Base-by-base conservation (phyloP, 2,797 vertebrate genomes). In the Yasuhikotakia modesta region DNA sequence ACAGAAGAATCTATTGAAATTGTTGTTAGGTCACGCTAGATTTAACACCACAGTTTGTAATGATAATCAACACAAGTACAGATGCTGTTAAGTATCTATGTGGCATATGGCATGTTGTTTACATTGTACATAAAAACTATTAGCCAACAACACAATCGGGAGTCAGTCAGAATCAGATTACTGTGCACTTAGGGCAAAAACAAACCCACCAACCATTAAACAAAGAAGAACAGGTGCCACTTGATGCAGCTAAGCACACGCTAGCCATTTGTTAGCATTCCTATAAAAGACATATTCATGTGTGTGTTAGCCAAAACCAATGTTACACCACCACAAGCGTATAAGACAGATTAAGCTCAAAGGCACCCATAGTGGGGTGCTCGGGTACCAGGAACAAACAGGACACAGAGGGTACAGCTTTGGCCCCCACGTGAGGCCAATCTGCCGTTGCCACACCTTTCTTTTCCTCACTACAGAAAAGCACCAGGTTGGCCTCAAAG, bases 151-250 rank as follows among this genome's bases (percentile, higher is more conserved):
- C 5, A 80, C 39, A 78, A 75, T 60, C 30, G 7, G 3, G 35
- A 73, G 78, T 21, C 19, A 55, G 57, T 60, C 10, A 60, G 35
- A 72, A 30, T 72, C 39, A 46, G 39, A 63, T 63, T 73, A 63
- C 39, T 19, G 21, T 69, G 65, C 19, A 48, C n/a, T 46, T 11
- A 21, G 3, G 43, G 2, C 60, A 50, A 63, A 1, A 4, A 46
- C 14, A 74, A n/a, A 5, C 3, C 67, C 64, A n/a, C 17, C 39
- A 6, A 55, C 83, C 78, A 83, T 84, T 83, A 80, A 39, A 50
- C 77, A 82, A 86, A 86, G 86, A 80, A 87, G 81, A 87, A 83
- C 85, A 87, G 87, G 86, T 89, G 88, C 80, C 76, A 66, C n/a
- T 14, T 58, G 1, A 30, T 63, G 21, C 27, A 32, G 76, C 75